Base-by-base conservation (phyloP, 2,888 invertebrate species). In the Synanthedon vespiformis region DNA sequence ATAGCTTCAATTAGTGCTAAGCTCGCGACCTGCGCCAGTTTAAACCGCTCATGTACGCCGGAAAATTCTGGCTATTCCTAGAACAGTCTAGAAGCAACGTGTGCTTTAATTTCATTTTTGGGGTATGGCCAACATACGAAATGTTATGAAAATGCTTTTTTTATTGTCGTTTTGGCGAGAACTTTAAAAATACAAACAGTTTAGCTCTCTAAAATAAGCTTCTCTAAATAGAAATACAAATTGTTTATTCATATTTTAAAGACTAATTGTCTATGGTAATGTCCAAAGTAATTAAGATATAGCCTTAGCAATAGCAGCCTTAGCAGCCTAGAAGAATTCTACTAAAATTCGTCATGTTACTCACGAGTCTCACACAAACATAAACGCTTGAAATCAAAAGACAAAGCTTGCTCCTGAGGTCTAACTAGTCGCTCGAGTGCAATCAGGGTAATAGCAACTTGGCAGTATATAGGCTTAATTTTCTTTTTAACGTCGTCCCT, bases 61-160 rank as follows among this genome's bases (percentile, higher is more conserved):
- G 59, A 57, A 61, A 63, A 64, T 61, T 63, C 61, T 53, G 58
- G 63, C 61, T 58, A 69, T 68, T 62, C 63, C 65, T 57, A 57
- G 67, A 68, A 65, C 64, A 68, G 68, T 66, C 74, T 62, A 60
- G 65, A 65, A 65, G 59, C 56, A 60, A 61, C 64, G 58, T 56
- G 60, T 60, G 58, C 57, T 65, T 68, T 75, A 71, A 75, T 74
- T 75, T 70, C 56, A 68, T 75, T 70, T 65, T 44, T 44, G 13
- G 44, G 14, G 44, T 44, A 44, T 44, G 44, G 3, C 44, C 13
- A 44, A 44, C 44, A n/a, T 14, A 13, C 34, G 34, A 34, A 34
- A 10, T 34, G 34, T 34, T 34, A 34, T 34, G 34, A 34, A 34
- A 34, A 34, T 34, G 34, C 34, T 34, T 34, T 34, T 6, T 8